A percentile compares a stretch with the other conserved stretches of the same genome.
These are phyloP conservation scores for Uropsilus gracilis DNA, from an alignment of 2,113 vertebrate genomes.

Conservation along the genomic window DNA sequence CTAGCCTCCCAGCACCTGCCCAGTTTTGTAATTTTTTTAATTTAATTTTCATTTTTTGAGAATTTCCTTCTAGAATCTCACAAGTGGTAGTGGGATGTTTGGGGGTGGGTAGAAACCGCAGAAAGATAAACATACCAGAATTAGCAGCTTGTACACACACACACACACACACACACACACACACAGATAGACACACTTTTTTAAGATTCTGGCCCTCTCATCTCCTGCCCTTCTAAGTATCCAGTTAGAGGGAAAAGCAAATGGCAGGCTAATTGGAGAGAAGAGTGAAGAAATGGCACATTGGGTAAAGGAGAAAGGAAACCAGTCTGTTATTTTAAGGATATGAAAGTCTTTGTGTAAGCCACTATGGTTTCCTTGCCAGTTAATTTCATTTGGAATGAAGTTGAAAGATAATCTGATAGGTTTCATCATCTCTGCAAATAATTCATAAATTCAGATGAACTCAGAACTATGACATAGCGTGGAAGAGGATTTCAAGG, in stretches of 20 bases:
- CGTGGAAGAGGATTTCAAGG: slow-evolving; percentile 23
- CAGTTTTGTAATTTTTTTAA: background rate
- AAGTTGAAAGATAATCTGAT: slow-evolving; percentile 56
- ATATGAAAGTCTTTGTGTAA: slow-evolving; percentile 24
- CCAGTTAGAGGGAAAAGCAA: background rate
- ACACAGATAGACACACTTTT: background rate
- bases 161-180: background rate
- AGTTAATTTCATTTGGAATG: slow-evolving; percentile 62
- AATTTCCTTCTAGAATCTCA: background rate
- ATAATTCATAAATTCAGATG: slow-evolving; percentile 58
- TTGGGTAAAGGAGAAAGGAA: background rate
- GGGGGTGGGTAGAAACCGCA: background rate
- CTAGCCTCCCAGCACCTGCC: no score
- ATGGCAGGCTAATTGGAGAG: background rate
- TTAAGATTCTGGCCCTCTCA: background rate
- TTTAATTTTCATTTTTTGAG: slow-evolving; percentile 14
- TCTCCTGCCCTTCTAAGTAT: background rate
- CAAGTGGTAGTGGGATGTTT: background rate
- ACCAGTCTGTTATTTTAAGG: slow-evolving; percentile 52
- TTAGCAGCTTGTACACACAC: background rate
- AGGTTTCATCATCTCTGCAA: slow-evolving; percentile 62
- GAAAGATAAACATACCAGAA: background rate
- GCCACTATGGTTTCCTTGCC: slow-evolving; percentile 30
- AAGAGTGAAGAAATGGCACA: background rate
- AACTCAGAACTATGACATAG: background rate